Base-by-base conservation (phyloP, 2,113 vertebrate species). In the Eptesicus fuscus region DNA sequence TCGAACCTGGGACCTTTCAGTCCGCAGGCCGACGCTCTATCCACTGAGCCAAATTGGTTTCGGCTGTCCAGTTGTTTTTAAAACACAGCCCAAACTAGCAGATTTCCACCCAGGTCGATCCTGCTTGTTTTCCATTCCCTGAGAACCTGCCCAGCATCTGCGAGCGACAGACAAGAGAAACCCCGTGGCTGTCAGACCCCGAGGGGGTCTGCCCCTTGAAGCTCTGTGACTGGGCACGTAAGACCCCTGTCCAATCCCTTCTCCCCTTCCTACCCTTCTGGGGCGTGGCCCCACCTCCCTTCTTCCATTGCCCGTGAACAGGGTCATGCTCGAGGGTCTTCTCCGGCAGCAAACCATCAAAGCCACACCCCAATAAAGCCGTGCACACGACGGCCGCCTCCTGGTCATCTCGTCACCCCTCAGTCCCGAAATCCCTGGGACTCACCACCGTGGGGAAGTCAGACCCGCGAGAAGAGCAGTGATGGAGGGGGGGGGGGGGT, bases 401-500 rank as follows among this genome's bases (percentile, higher is more conserved):
- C 0, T 20, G 42, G n/a, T 49, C 28, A 5, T 4, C 17, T 16
- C 32, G 11, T 18, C 28, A 61, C 6, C 22, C 18, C 2, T 71
- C 28, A 59, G 9, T 30, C 53, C 22, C 0, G 4, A 30, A 49
- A 9, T 37, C 56, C n/a, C 35, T 69, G 2, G 13, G 28, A 4
- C 14, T 40, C 56, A 35, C 59, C 1, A 7, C n/a, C 23, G 22
- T 1, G 7, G n/a, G 28, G n/a, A 12, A 16, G 7, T 35, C 35
- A 47, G 78, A 63, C 32, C 32, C 53, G 32, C 1, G 1, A 2
- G 56, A 25, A 35, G 28, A 32, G 37, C 4, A 4, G 9, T 0
- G 25, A 7, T 9, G 11, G 44, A 28, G 70, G 25, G 51, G 51
- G 51, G 44, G n/a, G 70, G 25, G 51, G 51, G 51, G 16, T 1